Evolutionary conservation across 2,888 invertebrate genomes (phyloP).

Genomic region (Strigamia transsilvanica): DNA sequence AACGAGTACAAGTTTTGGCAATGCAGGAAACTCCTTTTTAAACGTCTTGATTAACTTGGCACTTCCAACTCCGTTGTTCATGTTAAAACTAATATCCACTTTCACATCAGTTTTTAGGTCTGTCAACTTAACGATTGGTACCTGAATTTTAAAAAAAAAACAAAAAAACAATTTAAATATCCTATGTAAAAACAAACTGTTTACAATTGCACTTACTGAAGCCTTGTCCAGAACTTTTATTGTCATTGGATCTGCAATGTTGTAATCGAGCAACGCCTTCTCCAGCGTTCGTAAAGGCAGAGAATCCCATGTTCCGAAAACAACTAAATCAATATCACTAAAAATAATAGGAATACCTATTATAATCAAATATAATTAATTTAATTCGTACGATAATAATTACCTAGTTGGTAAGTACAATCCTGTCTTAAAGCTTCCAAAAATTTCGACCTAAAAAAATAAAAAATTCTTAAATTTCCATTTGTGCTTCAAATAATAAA

Average conservation of each 20-base stretch:
- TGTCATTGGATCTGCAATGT: conserved; percentile 86
- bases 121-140: conserved; percentile 97
- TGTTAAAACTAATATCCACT: conserved; percentile 99
- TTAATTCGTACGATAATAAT: conserved; percentile 54
- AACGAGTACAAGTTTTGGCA: conserved; percentile 94
- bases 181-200: not conserved
- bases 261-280: conserved; percentile 85
- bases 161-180: conserved; percentile 38
- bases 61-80: conserved; percentile 96
- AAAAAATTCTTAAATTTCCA: conserved; percentile 48
- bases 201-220: conserved; percentile 71
- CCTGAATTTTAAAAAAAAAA: conserved; percentile 64
- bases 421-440: conserved; percentile 97
- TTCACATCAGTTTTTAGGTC: conserved; percentile 86
- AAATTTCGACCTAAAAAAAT: conserved; percentile 81
- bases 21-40: conserved; percentile 85
- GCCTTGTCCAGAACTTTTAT: conserved; percentile 98
- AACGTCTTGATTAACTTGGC: conserved; percentile 90
- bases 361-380: not conserved
- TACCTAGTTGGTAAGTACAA: conserved; percentile 96
- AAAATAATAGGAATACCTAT: conserved; percentile 56
- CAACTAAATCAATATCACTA: conserved; percentile 80
- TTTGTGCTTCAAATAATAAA: no score
- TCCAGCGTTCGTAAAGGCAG: conserved; percentile 90
- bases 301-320: conserved; percentile 83